phyloP scores from a whole-genome alignment of 2,888 invertebrate species.

The Acrocyrtus sp. region DNA sequence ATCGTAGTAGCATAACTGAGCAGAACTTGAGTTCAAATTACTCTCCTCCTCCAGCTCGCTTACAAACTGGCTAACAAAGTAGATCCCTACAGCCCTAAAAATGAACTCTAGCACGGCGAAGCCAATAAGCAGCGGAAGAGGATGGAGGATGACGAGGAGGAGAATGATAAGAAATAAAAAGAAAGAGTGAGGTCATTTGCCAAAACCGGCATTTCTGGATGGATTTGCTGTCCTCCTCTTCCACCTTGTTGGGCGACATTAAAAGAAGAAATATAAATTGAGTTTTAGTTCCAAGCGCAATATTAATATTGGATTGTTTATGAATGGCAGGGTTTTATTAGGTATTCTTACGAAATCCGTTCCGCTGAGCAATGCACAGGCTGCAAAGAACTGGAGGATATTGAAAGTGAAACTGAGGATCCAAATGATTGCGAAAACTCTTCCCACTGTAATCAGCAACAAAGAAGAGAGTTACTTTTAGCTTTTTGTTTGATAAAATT shows the following conservation, averaged over 20 bases:
- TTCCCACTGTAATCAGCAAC: conserved; percentile 39
- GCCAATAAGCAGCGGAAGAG: conserved; percentile 41
- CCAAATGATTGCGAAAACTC: conserved; percentile 56
- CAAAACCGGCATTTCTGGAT: conserved; percentile 59
- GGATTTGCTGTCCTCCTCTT: conserved; percentile 58
- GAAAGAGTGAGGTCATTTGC: conserved; percentile 57
- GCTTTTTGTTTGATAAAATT: no score
- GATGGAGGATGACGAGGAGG: conserved; percentile 49
- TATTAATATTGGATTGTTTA: no score
- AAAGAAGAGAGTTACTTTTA: no score
- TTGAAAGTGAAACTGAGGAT: conserved; percentile 59
- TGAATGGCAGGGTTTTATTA: no score
- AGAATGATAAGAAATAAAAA: conserved; percentile 55
- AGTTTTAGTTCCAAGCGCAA: background rate
- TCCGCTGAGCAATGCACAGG: conserved; percentile 57
- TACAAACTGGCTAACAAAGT: conserved; percentile 56
- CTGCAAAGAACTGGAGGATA: conserved; percentile 59
- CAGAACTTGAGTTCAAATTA: conserved; percentile 50
- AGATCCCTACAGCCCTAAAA: conserved; percentile 54
- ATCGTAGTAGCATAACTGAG: conserved; percentile 57
- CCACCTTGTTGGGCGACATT: conserved; percentile 36
- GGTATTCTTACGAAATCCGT: conserved; percentile 49
- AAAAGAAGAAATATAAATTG: background rate
- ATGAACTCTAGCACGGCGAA: conserved; percentile 52
- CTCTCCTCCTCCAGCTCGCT: conserved; percentile 55